Base-by-base conservation (phyloP, 1,140 invertebrate species). In the Lepeophtheirus salmonis region DNA sequence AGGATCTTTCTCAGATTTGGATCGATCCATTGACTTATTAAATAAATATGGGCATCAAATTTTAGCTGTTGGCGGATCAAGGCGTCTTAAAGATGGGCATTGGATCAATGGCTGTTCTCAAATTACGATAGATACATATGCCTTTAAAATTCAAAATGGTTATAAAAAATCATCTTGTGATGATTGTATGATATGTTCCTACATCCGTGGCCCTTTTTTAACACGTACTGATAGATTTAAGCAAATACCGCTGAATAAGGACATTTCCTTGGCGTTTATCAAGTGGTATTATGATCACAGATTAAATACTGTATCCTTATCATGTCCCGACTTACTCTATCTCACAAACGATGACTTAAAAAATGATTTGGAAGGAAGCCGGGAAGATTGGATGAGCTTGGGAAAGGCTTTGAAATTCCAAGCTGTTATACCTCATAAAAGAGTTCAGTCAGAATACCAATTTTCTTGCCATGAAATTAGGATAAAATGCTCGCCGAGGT, bases 391-490 rank as follows among this genome's bases (percentile, higher is more conserved):
- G 30, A 41, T 6, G 30, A 41, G 30, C n/a, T n/a, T 41, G n/a
- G 30, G 30, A 41, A 2, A 50, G 25, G 6, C 26, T 18, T 21
- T 17, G 16, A 21, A 57, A 25, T 23, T 57, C n/a, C 55, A 57
- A 41, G 23, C 20, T 2, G 25, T 54, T 41, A 16, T 18, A n/a
- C 17, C 26, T 24, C 14, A 57, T 2, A n/a, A 26, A 21, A 21
- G 3, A 16, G 14, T 21, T 4, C 10, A 24, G 2, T 17, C 22
- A 10, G 16, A 26, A 3, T 17, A 30, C 22, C 26, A 24, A 3
- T 57, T 57, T 41, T 26, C 55, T 13, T 66, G 63, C 26, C 26
- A 60, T 3, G 64, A 64, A 49, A 56, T 66, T 18, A 50, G 61
- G 22, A 61, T 50, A 14, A 61, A 64, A n/a, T 66, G 65, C 55